Percentiles rank a stretch among this genome's conserved stretches.
These are phyloP conservation scores for Labrus mixtus DNA, from an alignment of 2,113 vertebrate species.

Conservation along the genomic window DNA sequence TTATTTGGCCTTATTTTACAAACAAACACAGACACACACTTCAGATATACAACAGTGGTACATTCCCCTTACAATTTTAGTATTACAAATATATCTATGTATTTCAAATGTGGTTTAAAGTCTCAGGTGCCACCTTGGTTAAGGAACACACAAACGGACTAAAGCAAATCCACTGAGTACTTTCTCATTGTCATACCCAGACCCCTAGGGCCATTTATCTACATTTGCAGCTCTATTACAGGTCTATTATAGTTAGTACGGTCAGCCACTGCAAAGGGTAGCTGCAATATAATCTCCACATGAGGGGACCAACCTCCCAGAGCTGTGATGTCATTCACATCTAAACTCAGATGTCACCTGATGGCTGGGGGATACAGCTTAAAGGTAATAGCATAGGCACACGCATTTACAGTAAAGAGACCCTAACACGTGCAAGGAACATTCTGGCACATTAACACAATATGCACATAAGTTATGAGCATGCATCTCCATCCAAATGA, in stretches of 20 bases:
- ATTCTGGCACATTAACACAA: constrained; percentile 35
- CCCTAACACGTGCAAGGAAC: neutral
- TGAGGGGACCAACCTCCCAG: neutral
- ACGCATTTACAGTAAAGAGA: neutral
- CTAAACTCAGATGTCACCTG: neutral
- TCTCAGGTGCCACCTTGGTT: neutral
- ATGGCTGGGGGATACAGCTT: constrained; percentile 2
- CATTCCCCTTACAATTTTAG: too few relatives aligned
- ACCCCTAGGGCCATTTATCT: neutral
- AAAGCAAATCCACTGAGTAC: neutral
- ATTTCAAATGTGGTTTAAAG: neutral
- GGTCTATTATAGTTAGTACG: neutral
- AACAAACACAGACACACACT: too few relatives aligned
- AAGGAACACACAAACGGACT: too few relatives aligned
- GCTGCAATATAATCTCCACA: constrained; percentile 19
- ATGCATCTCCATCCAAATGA: constrained; percentile 23
- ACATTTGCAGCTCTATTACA: constrained; percentile 18
- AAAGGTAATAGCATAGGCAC: neutral
- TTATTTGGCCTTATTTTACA: too few relatives aligned
- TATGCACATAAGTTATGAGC: neutral
- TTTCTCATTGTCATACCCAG: neutral
- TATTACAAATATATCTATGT: too few relatives aligned
- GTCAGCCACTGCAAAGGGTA: constrained; percentile 2
- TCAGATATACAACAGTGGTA: too few relatives aligned
- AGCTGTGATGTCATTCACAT: constrained; percentile 22